Conservation (phyloP, 2,888 invertebrate genomes). For the Drosophila mimica region DNA sequence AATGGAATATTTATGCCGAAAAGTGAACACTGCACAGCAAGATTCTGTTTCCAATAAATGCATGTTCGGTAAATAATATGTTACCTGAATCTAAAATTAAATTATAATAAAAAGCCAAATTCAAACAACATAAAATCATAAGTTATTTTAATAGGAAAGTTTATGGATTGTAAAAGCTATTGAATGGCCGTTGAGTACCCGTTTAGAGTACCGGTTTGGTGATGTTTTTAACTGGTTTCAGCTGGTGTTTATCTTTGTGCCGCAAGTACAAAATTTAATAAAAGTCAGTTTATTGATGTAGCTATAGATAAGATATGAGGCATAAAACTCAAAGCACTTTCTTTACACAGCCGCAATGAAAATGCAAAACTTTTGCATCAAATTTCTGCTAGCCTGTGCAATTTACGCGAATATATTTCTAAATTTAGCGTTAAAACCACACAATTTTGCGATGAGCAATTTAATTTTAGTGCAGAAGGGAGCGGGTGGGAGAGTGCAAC, state of each 20-base stretch:
- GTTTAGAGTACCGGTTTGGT: slow-evolving; percentile 7
- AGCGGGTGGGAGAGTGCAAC: slow-evolving; percentile 1
- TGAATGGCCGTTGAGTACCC: neutral
- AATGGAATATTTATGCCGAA: slow-evolving; percentile 40
- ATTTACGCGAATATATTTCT: slow-evolving; percentile 52
- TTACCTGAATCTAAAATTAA: neutral
- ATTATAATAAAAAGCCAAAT: neutral
- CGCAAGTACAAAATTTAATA: neutral
- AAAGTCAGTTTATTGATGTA: neutral
- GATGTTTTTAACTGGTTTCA: neutral
- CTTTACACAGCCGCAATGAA: neutral
- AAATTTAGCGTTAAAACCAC: slow-evolving; percentile 75
- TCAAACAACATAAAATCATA: neutral
- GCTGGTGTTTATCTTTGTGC: neutral
- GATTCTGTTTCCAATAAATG: neutral
- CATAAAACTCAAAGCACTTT: neutral
- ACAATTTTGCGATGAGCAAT: slow-evolving; percentile 75
- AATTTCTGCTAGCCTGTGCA: slow-evolving; percentile 34
- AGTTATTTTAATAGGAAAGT: neutral
- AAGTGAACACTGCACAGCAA: slow-evolving; percentile 39
- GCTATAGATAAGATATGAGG: neutral
- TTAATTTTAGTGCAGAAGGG: slow-evolving; percentile 50
- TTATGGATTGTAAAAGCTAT: neutral
- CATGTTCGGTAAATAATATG: neutral
- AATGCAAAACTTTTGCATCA: neutral